Percentiles rank a stretch among this genome's conserved stretches.
phyloP scores from a whole-genome alignment of 2,888 invertebrate species.

The Volucella bombylans region DNA sequence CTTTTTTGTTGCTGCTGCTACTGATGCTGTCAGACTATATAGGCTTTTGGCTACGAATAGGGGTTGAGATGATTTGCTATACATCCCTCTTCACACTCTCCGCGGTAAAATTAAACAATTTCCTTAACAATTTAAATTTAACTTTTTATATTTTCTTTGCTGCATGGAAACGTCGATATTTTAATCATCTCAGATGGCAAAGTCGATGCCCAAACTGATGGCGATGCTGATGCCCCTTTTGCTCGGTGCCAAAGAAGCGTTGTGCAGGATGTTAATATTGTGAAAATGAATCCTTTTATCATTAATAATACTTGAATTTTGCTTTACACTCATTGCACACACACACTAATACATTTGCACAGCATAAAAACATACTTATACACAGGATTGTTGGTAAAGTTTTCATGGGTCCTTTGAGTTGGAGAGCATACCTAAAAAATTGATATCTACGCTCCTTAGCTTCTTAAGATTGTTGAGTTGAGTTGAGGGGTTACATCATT shows the following conservation, averaged over 20 bases:
- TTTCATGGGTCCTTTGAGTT: constrained; percentile 49
- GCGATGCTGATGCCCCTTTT: neutral
- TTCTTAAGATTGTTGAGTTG: constrained; percentile 43
- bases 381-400: neutral
- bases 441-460: constrained; percentile 48
- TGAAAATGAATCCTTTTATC: constrained; percentile 70
- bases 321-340: constrained; percentile 34
- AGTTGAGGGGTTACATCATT: constrained; percentile 34
- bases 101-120: constrained; percentile 71
- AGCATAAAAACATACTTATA: too few species aligned
- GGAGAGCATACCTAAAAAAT: constrained; percentile 16
- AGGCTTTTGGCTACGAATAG: constrained; percentile 23
- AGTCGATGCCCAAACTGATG: constrained; percentile 21
- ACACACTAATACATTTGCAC: constrained; percentile 5
- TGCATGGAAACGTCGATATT: constrained; percentile 68
- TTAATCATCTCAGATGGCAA: constrained; percentile 57
- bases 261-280: constrained; percentile 51
- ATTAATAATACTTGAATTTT: constrained; percentile 67
- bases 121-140: constrained; percentile 67
- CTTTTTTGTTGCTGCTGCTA: constrained; percentile 4
- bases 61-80: constrained; percentile 33
- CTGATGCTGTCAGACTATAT: neutral
- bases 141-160: constrained; percentile 45
- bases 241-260: constrained; percentile 7
- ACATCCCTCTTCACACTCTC: constrained; percentile 12